A percentile compares a stretch with the other conserved stretches of the same genome.
Evolutionary conservation across 1,140 invertebrate species (phyloP).

Genomic region (Ceratosolen fusciceps): DNA sequence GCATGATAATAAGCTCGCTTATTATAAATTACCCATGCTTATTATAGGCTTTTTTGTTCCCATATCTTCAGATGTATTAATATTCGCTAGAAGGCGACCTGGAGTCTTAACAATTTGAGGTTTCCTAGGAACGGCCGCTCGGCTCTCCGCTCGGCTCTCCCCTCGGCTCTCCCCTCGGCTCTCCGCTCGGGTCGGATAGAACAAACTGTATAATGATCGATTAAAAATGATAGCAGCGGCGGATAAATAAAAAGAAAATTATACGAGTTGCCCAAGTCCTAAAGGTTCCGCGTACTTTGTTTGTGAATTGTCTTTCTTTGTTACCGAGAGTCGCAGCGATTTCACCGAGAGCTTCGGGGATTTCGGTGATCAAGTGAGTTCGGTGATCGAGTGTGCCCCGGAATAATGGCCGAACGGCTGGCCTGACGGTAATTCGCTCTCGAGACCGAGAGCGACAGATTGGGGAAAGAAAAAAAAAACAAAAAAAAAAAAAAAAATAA

Average conservation of each 20-base stretch:
- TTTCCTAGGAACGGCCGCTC: background rate
- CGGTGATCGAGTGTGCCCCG: background rate
- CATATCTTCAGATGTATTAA: background rate
- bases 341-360: background rate
- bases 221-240: background rate
- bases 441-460: background rate
- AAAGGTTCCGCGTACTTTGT: background rate
- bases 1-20: background rate
- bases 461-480: no score
- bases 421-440: background rate
- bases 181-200: no score
- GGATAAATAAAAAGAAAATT: no score
- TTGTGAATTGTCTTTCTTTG: background rate
- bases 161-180: no score
- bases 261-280: background rate
- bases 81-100: background rate
- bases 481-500: no score
- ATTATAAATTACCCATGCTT: background rate
- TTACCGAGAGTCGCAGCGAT: background rate
- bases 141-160: no score
- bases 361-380: background rate
- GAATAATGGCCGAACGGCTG: background rate
- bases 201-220: background rate
- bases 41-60: background rate
- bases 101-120: background rate